Evolutionary conservation across 2,113 vertebrate species (phyloP).

Genomic region (Neogale vison): DNA sequence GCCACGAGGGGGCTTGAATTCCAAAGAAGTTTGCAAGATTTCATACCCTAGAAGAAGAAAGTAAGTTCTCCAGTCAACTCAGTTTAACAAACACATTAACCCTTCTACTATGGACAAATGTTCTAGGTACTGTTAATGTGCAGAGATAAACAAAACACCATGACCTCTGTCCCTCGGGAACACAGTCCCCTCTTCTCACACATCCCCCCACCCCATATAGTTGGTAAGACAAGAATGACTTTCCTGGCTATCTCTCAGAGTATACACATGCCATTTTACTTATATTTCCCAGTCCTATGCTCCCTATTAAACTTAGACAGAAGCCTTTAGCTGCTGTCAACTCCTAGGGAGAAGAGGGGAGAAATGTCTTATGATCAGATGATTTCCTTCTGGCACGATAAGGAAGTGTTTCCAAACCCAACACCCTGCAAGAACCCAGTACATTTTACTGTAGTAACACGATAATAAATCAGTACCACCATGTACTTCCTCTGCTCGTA

Average conservation of each 20-base stretch:
- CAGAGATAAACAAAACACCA: constrained; percentile 37
- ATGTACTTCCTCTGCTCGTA: background rate
- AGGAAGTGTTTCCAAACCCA: background rate
- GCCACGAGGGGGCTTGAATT: background rate
- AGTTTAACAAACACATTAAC: background rate
- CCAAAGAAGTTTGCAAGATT: background rate
- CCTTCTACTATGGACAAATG: background rate
- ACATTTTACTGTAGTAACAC: background rate
- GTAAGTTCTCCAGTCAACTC: background rate
- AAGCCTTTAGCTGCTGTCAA: background rate
- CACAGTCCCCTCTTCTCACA: too few relatives aligned
- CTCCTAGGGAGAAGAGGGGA: background rate
- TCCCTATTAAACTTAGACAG: background rate
- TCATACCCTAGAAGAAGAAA: background rate
- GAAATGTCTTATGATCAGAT: background rate
- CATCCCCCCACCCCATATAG: background rate
- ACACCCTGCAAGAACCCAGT: background rate
- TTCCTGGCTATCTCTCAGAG: background rate
- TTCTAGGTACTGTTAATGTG: background rate
- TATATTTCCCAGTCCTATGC: background rate
- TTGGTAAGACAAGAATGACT: background rate
- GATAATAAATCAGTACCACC: background rate
- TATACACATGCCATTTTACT: background rate
- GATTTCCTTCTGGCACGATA: background rate
- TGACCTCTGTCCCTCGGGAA: background rate